Base-by-base conservation (phyloP, 2,888 invertebrate genomes). In the Dicycla oo region DNA sequence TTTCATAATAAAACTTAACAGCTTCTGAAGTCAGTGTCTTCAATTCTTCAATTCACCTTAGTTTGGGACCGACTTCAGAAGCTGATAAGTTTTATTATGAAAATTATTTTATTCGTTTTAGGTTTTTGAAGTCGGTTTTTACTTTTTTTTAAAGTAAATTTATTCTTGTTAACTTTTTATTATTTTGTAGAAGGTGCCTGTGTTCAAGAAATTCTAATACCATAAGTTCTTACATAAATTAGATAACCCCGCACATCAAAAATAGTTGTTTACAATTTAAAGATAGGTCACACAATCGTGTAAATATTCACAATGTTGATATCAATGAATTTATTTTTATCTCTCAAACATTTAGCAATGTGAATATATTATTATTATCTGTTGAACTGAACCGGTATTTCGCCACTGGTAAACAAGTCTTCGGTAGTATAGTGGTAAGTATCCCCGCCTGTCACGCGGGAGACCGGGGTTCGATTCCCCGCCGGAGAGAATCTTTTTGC, bases 391-490 rank as follows among this genome's bases (percentile, higher is more conserved):
- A 94, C 94, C 94, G 93, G 93, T 95, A 95, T 96, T 95, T 96
- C 94, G 94, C 94, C 0, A 0, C 0, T 0, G 0, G 0, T 0
- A 0, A 0, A 0, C 38, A 90, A 84, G 87, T 95, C 95, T 93
- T 94, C 95, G 95, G 95, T 96, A 96, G 96, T 96, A 96, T 96
- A 96, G 96, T 96, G 96, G 96, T 96, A 81, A 96, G 96, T 96
- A 96, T 96, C 95, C 96, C 96, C 95, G 96, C 96, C 96, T 96
- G 95, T 96, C 96, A 96, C 96, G 95, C 96, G 96, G 95, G 96
- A 96, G 96, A 96, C 96, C 95, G 95, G 96, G 96, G 96, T 96
- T 96, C 96, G 96, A 96, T 96, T 96, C 96, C 96, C 96, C 95
- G 96, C 95, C 95, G 95, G 93, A 93, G 93, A 93, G 93, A 82